phyloP scores from a whole-genome alignment of 2,888 invertebrate genomes.

The Megaustenia siamemsis region DNA sequence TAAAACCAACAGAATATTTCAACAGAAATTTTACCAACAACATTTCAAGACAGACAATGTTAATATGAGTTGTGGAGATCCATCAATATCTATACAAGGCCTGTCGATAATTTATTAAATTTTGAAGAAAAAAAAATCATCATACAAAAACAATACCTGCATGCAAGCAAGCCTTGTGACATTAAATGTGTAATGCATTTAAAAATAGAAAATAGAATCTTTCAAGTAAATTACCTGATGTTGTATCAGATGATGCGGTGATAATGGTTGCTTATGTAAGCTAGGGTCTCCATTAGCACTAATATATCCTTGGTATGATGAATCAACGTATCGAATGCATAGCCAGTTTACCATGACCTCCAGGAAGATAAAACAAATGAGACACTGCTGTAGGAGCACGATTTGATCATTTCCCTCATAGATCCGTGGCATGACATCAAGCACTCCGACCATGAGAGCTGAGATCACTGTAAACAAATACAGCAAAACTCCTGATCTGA shows the following conservation, averaged over 20 bases:
- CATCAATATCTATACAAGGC: no score
- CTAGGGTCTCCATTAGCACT: not conserved
- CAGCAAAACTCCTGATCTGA: not conserved
- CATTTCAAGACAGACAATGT: no score
- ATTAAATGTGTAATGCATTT: no score
- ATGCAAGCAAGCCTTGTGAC: no score
- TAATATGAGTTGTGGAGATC: no score
- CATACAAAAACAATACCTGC: no score
- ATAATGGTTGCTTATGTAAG: no score
- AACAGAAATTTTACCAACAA: no score
- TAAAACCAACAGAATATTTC: no score
- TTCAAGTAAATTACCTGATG: not conserved
- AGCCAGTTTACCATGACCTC: constrained; percentile 73
- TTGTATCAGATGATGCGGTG: not conserved
- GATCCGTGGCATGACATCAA: constrained; percentile 65
- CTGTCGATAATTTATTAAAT: no score
- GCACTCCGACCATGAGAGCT: constrained; percentile 62
- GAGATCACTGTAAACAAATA: constrained; percentile 61
- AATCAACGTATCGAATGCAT: constrained; percentile 69
- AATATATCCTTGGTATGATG: constrained; percentile 62
- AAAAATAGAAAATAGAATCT: no score
- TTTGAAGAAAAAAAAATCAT: no score
- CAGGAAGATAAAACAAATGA: constrained; percentile 66
- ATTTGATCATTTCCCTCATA: constrained; percentile 61
- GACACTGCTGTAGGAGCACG: constrained; percentile 54